Conservation (phyloP, 2,113 vertebrate species). For the Manacus vitellinus region DNA sequence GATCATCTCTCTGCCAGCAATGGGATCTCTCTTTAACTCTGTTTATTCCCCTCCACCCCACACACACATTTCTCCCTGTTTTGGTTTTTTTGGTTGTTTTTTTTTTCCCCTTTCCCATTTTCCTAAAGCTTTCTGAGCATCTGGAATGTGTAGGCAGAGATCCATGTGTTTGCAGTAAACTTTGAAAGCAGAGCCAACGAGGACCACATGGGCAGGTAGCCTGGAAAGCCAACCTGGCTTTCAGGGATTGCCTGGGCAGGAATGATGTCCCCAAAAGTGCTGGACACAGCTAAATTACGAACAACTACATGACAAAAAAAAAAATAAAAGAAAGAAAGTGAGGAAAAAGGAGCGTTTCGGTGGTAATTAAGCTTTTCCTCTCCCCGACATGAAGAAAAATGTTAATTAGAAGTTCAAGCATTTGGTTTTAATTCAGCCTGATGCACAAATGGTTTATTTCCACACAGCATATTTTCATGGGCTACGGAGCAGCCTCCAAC, state of each 20-base stretch:
- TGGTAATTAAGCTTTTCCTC: slow-evolving; percentile 49
- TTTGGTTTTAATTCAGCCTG: slow-evolving; percentile 67
- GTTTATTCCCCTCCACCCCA: neutral
- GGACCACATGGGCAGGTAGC: slow-evolving; percentile 55
- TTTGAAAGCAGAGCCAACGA: slow-evolving; percentile 21
- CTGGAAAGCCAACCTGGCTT: neutral
- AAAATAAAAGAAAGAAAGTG: neutral
- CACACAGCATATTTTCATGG: slow-evolving; percentile 48
- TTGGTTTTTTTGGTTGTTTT: neutral
- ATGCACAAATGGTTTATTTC: slow-evolving; percentile 68
- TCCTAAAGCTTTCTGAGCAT: slow-evolving; percentile 26
- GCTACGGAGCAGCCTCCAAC: slow-evolving; percentile 36
- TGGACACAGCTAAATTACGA: neutral
- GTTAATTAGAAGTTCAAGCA: slow-evolving; percentile 59
- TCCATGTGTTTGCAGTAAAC: slow-evolving; percentile 61
- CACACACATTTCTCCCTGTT: neutral
- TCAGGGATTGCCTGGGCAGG: neutral
- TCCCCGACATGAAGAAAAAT: slow-evolving; percentile 22
- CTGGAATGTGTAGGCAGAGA: slow-evolving; percentile 55
- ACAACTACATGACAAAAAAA: neutral
- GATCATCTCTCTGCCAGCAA: neutral
- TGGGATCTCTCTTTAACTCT: neutral
- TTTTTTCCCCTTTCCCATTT: neutral
- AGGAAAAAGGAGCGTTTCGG: neutral
- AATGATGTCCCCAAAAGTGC: neutral